Percentiles rank a stretch among this genome's conserved stretches.
These are phyloP conservation scores for Reinhardtius hippoglossoides DNA, from an alignment of 2,113 vertebrate species.

Conservation along the genomic window DNA sequence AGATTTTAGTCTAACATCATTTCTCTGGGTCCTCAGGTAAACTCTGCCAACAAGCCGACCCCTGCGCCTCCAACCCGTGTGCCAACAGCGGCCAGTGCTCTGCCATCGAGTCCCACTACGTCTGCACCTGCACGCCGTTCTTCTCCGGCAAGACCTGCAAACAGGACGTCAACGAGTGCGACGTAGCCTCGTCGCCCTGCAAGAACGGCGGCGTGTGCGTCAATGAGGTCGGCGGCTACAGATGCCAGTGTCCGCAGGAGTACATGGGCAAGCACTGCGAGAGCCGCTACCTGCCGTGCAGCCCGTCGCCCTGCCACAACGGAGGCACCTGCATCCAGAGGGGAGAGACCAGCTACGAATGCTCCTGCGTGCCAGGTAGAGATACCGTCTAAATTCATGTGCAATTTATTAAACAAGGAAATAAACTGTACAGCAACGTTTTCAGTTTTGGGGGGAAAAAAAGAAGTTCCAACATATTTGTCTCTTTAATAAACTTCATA, in stretches of 20 bases:
- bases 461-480: no score
- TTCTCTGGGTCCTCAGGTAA: slow-evolving; percentile 81
- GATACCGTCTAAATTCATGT: not conserved
- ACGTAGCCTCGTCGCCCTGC: slow-evolving; percentile 76
- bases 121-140: slow-evolving; percentile 87
- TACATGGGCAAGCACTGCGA: slow-evolving; percentile 91
- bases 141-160: slow-evolving; percentile 93
- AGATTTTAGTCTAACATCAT: not conserved
- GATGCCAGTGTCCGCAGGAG: slow-evolving; percentile 86
- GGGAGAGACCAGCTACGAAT: slow-evolving; percentile 92
- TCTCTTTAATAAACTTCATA: no score
- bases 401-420: no score
- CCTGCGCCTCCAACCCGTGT: slow-evolving; percentile 95
- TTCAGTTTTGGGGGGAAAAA: no score
- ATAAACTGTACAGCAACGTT: no score
- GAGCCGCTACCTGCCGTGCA: slow-evolving; percentile 92
- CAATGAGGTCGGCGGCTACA: slow-evolving; percentile 91
- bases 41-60: slow-evolving; percentile 91
- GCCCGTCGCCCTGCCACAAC: slow-evolving; percentile 93
- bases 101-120: slow-evolving; percentile 85
- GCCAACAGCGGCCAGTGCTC: slow-evolving; percentile 91
- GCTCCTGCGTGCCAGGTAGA: slow-evolving; percentile 92
- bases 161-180: slow-evolving; percentile 93
- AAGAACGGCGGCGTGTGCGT: slow-evolving; percentile 87
- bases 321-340: slow-evolving; percentile 95